phyloP scores from a whole-genome alignment of 2,797 vertebrate genomes.

The Channa striata region DNA sequence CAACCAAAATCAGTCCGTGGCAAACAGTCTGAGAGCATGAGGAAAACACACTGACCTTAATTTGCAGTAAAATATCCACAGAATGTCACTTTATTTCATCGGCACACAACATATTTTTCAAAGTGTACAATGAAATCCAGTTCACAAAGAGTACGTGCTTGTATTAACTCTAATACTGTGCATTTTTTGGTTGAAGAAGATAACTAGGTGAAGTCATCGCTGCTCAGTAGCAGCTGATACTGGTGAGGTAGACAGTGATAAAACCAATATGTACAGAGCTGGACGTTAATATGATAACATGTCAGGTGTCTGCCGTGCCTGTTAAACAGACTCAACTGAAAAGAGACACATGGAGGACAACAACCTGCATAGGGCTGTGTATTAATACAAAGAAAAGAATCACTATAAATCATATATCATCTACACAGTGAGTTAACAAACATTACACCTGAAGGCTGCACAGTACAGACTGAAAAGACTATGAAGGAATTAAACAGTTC shows the following conservation, averaged over 20 bases:
- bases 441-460: constrained; percentile 58
- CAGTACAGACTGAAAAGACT: constrained; percentile 45
- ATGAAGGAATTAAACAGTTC: constrained; percentile 37
- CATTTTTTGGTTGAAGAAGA: constrained; percentile 79
- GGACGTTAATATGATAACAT: constrained; percentile 56
- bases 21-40: constrained; percentile 46
- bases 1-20: constrained; percentile 37
- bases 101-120: constrained; percentile 72
- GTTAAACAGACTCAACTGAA: constrained; percentile 58
- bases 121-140: constrained; percentile 64
- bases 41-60: constrained; percentile 66
- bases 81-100: constrained; percentile 84
- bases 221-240: constrained; percentile 82
- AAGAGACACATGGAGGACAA: constrained; percentile 52
- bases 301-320: constrained; percentile 49
- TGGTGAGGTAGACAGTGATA: constrained; percentile 89
- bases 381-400: constrained; percentile 67
- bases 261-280: constrained; percentile 76
- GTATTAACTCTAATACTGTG: constrained; percentile 62
- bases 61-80: constrained; percentile 72
- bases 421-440: constrained; percentile 68
- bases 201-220: constrained; percentile 79
- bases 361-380: constrained; percentile 66
- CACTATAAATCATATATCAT: constrained; percentile 74
- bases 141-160: constrained; percentile 73